phyloP scores from a whole-genome alignment of 2,113 vertebrate species.

The Panthera leo region DNA sequence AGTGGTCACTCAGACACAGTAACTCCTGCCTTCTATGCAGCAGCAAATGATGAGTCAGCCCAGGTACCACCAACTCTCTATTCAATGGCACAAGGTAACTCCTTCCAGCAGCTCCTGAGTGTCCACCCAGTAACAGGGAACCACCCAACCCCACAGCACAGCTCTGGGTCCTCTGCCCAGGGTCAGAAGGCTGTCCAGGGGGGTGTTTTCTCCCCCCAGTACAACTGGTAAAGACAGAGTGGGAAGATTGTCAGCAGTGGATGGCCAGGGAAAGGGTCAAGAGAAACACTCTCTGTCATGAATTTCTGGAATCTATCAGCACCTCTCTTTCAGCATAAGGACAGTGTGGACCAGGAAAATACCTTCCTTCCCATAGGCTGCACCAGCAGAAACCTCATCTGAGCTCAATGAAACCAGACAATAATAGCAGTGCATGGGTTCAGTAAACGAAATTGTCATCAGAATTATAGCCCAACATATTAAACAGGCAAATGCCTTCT shows the following conservation, averaged over 20 bases:
- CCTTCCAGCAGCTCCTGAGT: neutral
- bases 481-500: neutral
- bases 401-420: neutral
- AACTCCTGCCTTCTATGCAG: neutral
- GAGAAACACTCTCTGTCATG: neutral
- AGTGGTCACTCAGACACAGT: neutral
- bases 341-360: neutral
- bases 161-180: neutral
- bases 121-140: neutral
- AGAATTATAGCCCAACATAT: neutral
- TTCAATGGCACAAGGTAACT: neutral
- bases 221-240: neutral
- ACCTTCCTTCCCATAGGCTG: neutral
- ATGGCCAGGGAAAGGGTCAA: neutral
- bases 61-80: fast-evolving
- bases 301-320: neutral
- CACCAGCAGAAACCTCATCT: neutral
- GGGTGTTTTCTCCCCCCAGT: neutral
- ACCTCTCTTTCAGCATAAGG: fast-evolving
- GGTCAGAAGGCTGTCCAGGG: neutral
- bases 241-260: neutral
- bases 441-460: neutral
- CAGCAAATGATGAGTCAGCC: neutral
- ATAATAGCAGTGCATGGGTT: neutral
- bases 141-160: neutral